phyloP scores from a whole-genome alignment of 2,113 vertebrate genomes.

The Microtus montanus region DNA sequence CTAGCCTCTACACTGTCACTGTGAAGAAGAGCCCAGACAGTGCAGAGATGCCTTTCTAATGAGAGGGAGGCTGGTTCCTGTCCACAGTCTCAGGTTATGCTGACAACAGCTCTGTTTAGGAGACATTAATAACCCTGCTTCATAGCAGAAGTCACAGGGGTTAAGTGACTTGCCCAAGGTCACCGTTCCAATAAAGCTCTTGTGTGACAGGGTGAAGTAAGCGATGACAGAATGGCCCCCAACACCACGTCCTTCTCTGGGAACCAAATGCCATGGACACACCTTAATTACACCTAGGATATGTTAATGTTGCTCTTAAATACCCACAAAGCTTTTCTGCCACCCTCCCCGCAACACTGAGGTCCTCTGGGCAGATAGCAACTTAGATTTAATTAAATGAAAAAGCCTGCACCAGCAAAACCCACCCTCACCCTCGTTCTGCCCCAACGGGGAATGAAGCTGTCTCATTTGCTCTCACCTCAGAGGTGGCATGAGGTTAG shows the following conservation, averaged over 20 bases:
- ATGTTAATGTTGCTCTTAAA: constrained; percentile 54
- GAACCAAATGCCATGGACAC: constrained; percentile 41
- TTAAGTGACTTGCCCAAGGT: constrained; percentile 64
- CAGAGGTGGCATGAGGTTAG: background rate
- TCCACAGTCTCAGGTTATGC: background rate
- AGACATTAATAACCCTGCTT: constrained; percentile 53
- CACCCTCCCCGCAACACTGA: constrained; percentile 12
- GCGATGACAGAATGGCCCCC: constrained; percentile 22
- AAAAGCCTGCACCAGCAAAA: constrained; percentile 52
- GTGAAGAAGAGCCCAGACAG: background rate
- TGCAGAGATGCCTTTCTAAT: background rate
- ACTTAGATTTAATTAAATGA: constrained; percentile 68
- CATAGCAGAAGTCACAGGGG: constrained; percentile 40
- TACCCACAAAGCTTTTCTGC: constrained; percentile 36
- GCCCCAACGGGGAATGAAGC: background rate
- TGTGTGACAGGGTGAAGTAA: background rate
- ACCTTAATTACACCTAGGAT: constrained; percentile 64
- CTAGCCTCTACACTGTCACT: background rate
- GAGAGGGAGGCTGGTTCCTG: background rate
- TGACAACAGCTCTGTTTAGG: constrained; percentile 33
- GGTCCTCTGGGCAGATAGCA: constrained; percentile 38
- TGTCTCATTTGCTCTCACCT: background rate
- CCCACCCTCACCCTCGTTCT: background rate
- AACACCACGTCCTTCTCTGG: constrained; percentile 45
- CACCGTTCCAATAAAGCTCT: constrained; percentile 50